phyloP scores from a whole-genome alignment of 1,140 invertebrate genomes.

The Anoplophora glabripennis region DNA sequence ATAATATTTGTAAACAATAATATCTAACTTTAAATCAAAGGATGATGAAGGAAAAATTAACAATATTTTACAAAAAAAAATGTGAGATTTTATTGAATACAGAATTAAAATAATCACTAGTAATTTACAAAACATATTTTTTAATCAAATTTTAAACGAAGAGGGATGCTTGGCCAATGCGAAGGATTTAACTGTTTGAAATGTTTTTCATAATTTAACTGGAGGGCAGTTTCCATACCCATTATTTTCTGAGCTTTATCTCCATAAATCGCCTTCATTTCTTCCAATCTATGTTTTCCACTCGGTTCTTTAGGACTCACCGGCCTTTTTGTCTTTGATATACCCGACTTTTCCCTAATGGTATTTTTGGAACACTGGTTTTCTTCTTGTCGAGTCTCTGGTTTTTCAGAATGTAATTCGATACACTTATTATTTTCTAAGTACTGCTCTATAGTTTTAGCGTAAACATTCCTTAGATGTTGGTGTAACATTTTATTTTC shows the following conservation, averaged over 20 bases:
- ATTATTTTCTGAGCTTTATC: constrained; percentile 63
- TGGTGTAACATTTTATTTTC: constrained; percentile 60
- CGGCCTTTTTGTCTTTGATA: constrained; percentile 3
- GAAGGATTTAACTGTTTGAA: constrained; percentile 61
- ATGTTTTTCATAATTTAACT: constrained; percentile 63
- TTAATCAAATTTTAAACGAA: constrained; percentile 50
- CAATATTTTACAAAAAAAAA: too few species aligned
- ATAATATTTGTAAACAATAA: too few species aligned
- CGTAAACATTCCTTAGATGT: constrained; percentile 40
- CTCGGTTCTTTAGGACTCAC: constrained; percentile 21
- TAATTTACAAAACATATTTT: too few species aligned
- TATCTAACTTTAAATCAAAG: too few species aligned
- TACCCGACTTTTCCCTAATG: background rate
- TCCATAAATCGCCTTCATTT: constrained; percentile 56
- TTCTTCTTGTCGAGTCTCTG: background rate
- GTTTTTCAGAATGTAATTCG: background rate
- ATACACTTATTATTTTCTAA: background rate
- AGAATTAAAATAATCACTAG: too few species aligned
- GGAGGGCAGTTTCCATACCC: constrained; percentile 70
- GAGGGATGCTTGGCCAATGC: constrained; percentile 73
- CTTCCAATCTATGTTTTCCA: constrained; percentile 26
- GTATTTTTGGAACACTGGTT: background rate
- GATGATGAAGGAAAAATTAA: too few species aligned
- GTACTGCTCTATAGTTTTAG: constrained; percentile 20
- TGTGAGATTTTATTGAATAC: too few species aligned